Evolutionary conservation across 2,888 invertebrate species (phyloP), one percentile per base, ranked within the genome.

Genomic region (Aricia artaxerxes): DNA sequence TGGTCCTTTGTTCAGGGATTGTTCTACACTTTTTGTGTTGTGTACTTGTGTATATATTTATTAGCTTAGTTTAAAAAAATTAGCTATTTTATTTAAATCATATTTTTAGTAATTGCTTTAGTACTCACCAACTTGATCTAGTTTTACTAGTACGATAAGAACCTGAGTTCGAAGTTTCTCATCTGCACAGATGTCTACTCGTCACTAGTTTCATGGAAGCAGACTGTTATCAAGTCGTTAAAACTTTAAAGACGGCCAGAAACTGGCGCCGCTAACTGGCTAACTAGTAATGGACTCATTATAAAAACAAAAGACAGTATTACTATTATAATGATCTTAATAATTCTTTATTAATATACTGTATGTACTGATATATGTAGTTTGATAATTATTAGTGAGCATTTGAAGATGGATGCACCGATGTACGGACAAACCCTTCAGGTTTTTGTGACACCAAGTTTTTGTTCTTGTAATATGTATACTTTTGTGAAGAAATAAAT

Each of bases 211-310:
- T 85, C 83, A 82, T 85, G 80, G 73, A 31, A 31, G 78, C 57
- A 24, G 64, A 78, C 78, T 77, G 85, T 85, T 83, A 84, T 85
- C 86, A 85, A 87, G 40, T 82, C 79, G 80, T 80, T 81, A 82
- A 81, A 81, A 79, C 78, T 79, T 81, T 79, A 77, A 69, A 78
- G 78, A 57, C 57, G 53, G 53, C 35, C 69, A 69, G 35, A 11
- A 69, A 35, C 35, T 11, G 35, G 69, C 69, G 69, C 13, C 69
- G 69, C 69, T 69, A 69, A 69, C 35, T 69, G 35, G 16, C 69
- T 35, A 38, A 64, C 6, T 64, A 69, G 69, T 69, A 35, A 38
- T 38, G 16, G 9, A 38, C 13, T 35, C 35, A 35, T 35, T 35
- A 35, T 69, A 69, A 35, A 69, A 69, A 69, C 69, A 11, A 13